These are phyloP conservation scores for Colletes gigas DNA, from an alignment of 1,140 invertebrate genomes.

Conservation along the genomic window DNA sequence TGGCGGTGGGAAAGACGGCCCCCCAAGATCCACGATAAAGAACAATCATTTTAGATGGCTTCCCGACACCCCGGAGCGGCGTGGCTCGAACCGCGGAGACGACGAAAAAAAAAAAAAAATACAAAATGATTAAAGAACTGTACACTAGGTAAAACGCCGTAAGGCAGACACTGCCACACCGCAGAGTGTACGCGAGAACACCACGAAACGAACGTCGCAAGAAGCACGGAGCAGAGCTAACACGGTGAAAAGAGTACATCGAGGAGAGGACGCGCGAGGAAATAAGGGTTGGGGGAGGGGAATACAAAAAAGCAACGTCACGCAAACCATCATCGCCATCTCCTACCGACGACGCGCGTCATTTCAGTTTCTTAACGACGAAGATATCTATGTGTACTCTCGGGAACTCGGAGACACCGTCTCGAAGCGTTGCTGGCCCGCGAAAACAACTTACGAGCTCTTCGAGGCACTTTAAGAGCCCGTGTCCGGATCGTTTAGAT, in stretches of 20 bases:
- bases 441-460: no score
- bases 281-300: slow-evolving; percentile 22
- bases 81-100: not conserved
- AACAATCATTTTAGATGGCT: slow-evolving; percentile 13
- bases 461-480: no score
- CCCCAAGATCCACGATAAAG: no score
- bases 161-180: slow-evolving; percentile 78
- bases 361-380: not conserved
- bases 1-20: no score
- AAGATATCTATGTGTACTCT: not conserved
- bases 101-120: slow-evolving; percentile 5
- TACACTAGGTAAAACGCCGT: slow-evolving; percentile 69
- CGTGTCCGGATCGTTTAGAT: no score
- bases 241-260: not conserved
- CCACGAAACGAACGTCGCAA: slow-evolving; percentile 31
- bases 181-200: slow-evolving; percentile 65
- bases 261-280: not conserved
- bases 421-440: slow-evolving; percentile 3
- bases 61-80: not conserved
- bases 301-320: not conserved
- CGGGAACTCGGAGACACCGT: not conserved
- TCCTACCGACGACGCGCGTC: slow-evolving; percentile 6
- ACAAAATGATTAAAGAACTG: slow-evolving; percentile 28
- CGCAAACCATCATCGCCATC: slow-evolving; percentile 24
- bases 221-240: not conserved